These are phyloP conservation scores for Agrypnus murinus DNA, from an alignment of 2,888 invertebrate species.

Conservation along the genomic window DNA sequence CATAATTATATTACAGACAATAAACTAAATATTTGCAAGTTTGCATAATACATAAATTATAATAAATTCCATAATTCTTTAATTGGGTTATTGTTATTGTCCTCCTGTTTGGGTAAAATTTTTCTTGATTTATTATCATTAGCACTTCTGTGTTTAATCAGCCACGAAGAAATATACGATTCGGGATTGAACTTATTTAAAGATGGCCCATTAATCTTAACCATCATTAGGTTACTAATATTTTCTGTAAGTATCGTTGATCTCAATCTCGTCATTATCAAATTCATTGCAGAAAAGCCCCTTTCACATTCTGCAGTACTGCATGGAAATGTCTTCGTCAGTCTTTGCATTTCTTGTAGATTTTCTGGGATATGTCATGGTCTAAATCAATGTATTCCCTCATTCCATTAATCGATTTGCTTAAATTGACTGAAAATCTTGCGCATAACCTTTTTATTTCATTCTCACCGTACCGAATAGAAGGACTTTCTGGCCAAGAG, in stretches of 20 bases:
- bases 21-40: too few relatives aligned
- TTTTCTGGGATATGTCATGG: background rate
- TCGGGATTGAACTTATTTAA: background rate
- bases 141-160: too few relatives aligned
- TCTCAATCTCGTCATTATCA: background rate
- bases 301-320: background rate
- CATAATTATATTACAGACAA: too few relatives aligned
- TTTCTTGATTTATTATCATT: too few relatives aligned
- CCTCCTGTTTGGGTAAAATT: too few relatives aligned
- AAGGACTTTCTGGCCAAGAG: background rate
- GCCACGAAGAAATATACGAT: background rate
- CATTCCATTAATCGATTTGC: background rate
- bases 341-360: background rate
- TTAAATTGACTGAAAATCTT: background rate
- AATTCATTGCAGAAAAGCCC: background rate
- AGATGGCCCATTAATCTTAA: background rate
- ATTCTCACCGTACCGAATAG: background rate
- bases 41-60: too few relatives aligned
- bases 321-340: background rate
- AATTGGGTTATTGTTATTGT: too few relatives aligned
- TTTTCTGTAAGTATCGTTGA: background rate
- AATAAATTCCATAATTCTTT: too few relatives aligned
- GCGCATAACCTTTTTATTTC: background rate
- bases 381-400: background rate
- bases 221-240: too few relatives aligned